Percentiles rank a stretch among this genome's conserved stretches.
phyloP scores from a whole-genome alignment of 2,113 vertebrate species.

The Addax nasomaculatus region DNA sequence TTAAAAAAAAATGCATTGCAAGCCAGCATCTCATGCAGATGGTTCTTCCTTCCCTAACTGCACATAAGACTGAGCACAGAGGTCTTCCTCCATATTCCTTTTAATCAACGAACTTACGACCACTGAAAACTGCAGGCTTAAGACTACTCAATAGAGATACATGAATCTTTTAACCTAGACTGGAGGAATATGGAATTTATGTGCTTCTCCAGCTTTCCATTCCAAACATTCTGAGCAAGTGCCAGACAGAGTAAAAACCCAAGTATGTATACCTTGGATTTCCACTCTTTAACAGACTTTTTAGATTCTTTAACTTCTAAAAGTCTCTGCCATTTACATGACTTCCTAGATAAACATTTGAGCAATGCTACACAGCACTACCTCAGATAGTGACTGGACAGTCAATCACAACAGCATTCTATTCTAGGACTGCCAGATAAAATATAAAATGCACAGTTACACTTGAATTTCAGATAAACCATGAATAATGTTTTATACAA shows the following conservation, averaged over 20 bases:
- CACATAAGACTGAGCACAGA: neutral
- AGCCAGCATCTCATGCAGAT: neutral
- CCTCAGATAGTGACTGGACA: accelerated
- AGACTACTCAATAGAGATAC: neutral
- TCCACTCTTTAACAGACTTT: neutral
- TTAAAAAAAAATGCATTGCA: neutral
- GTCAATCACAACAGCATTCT: neutral
- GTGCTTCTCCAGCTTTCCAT: neutral
- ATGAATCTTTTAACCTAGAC: neutral
- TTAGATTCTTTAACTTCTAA: neutral
- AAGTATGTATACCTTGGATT: neutral
- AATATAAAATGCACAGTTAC: neutral
- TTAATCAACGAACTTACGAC: neutral
- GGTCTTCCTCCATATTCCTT: neutral
- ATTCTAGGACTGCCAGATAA: neutral
- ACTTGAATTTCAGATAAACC: neutral
- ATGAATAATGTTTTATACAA: neutral
- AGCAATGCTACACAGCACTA: neutral
- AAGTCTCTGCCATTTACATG: neutral
- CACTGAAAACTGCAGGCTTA: neutral
- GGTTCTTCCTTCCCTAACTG: neutral
- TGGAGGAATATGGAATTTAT: neutral
- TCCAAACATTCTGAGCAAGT: neutral
- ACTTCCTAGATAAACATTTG: neutral
- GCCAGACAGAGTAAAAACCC: neutral